Evolutionary conservation across 2,797 vertebrate species (phyloP), one percentile per base, ranked within the genome.

Genomic region (Pseudotriccus pelzelni): DNA sequence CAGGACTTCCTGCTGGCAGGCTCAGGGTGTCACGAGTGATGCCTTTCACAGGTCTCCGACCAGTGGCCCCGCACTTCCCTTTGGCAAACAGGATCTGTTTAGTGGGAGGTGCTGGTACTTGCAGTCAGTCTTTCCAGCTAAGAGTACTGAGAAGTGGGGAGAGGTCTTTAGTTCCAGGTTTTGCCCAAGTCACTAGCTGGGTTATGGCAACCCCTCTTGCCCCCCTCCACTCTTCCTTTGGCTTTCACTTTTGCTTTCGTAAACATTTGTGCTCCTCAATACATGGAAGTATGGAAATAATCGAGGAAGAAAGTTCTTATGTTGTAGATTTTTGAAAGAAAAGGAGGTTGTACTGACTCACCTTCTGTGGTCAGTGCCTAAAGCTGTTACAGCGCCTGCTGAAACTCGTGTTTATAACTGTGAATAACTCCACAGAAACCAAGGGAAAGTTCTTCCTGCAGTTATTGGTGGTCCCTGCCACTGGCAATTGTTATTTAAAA

Each of bases 1-100:
- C 19, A 3, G 3, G 34, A 46, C 56, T 93, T 87, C 81, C 87
- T 91, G 56, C 73, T 72, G 82, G 66, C 84, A 72, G 46, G 41
- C 68, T 8, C 30, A 1, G 36, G 8, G 3, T 75, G 72, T 94
- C 94, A 93, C 60, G 68, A 91, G 93, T 85, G 91, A 46, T 2
- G 24, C 43, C 43, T 60, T 77, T 52, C 76, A 6, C 3, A 0
- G 44, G 17, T 77, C 81, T 62, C 32, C 1, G 0, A 18, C 28
- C 58, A 4, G 39, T 44, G 62, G 49, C 62, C 55, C 1, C 1
- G 64, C 15, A 25, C 79, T 92, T 87, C 72, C 64, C 69, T 68
- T 17, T 28, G 55, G 56, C 50, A 58, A 34, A 68, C 62, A 50
- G 58, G 82, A 62, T 85, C 70, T 53, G 22, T 77, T 43, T 19